phyloP scores from a whole-genome alignment of 2,113 vertebrate species.

The Hoplias malabaricus region DNA sequence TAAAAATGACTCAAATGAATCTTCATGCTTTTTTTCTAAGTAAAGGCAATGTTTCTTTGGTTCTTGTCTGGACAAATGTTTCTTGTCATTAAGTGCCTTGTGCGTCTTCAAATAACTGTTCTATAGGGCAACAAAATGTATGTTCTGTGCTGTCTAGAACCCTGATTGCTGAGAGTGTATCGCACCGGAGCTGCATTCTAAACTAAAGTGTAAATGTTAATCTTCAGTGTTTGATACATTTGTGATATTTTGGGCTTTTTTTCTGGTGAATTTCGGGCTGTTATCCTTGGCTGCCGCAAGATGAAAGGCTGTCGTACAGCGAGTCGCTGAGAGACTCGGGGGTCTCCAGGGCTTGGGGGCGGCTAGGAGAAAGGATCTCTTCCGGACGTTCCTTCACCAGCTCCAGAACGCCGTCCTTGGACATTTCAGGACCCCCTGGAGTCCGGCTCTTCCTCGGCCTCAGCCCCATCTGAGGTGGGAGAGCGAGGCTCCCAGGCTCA shows the following conservation, averaged over 20 bases:
- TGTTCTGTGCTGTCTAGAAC: too few relatives aligned
- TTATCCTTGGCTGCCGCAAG: conserved; percentile 92
- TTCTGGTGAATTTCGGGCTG: background rate
- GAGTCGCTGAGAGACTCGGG: conserved; percentile 94
- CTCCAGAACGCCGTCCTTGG: conserved; percentile 80
- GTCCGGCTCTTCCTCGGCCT: conserved; percentile 72
- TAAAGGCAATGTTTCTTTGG: too few relatives aligned
- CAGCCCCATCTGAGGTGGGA: conserved; percentile 63
- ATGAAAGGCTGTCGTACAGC: conserved; percentile 91
- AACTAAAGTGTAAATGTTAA: background rate
- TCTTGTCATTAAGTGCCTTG: too few relatives aligned
- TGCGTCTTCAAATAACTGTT: too few relatives aligned
- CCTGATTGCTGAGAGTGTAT: too few relatives aligned
- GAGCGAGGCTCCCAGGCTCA: conserved; percentile 69
- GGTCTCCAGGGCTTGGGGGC: conserved; percentile 84
- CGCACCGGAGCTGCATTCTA: too few relatives aligned
- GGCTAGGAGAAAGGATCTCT: conserved; percentile 79
- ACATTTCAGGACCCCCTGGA: conserved; percentile 84
- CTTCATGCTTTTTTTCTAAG: too few relatives aligned
- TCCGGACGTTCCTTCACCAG: conserved; percentile 77
- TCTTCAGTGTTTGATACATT: too few relatives aligned
- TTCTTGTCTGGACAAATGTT: too few relatives aligned
- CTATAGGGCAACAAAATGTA: too few relatives aligned
- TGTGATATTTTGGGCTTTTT: too few relatives aligned
- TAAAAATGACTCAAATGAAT: too few relatives aligned